A percentile compares a stretch with the other conserved stretches of the same genome.
phyloP scores from a whole-genome alignment of 1,140 invertebrate genomes.

The Leptinotarsa undecemlineata region DNA sequence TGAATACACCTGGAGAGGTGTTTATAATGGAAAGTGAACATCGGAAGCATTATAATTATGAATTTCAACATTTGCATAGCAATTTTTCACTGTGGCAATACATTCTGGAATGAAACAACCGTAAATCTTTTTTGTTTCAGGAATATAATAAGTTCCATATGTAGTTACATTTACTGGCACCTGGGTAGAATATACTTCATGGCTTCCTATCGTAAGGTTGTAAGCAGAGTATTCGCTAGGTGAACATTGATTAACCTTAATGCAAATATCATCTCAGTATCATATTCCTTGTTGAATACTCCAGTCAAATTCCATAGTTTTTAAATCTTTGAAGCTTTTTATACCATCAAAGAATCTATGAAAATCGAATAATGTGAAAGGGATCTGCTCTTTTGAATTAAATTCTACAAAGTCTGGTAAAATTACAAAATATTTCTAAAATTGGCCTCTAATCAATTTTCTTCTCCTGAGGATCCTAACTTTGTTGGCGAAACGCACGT shows the following conservation, averaged over 20 bases:
- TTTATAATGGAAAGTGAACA: neutral
- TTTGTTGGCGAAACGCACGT: too few relatives aligned
- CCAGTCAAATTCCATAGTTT: neutral
- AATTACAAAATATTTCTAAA: neutral
- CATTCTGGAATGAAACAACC: neutral
- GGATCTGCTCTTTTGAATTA: neutral
- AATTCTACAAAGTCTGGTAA: neutral
- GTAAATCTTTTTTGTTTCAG: neutral
- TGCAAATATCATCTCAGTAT: neutral
- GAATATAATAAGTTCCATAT: neutral
- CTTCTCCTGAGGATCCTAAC: too few relatives aligned
- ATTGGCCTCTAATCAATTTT: too few relatives aligned
- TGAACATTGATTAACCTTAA: too few relatives aligned
- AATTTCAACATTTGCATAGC: neutral
- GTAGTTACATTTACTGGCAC: neutral
- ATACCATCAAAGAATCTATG: neutral
- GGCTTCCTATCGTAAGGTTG: neutral
- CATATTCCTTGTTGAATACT: neutral
- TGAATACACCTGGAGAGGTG: neutral
- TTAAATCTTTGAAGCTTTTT: neutral
- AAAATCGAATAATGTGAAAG: neutral
- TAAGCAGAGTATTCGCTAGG: too few relatives aligned
- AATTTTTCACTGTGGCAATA: neutral
- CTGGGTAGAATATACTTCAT: neutral
- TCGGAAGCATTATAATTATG: neutral